Evolutionary conservation across 2,888 invertebrate species (phyloP).

Genomic region (Coelogynopora nodosa): DNA sequence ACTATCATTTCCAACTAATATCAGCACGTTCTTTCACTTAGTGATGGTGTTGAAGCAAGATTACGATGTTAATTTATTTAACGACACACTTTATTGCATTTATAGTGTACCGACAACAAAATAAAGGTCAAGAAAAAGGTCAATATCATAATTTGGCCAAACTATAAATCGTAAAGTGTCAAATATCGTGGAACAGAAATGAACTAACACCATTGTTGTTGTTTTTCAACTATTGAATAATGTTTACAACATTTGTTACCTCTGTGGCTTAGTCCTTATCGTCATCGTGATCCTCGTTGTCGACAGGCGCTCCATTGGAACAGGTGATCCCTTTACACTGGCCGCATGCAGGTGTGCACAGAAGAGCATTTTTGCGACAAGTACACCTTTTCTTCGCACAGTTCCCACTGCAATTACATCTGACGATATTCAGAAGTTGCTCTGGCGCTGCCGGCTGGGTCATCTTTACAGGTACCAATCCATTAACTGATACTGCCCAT

Average conservation of each 20-base stretch:
- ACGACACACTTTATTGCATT: slow-evolving; percentile 29
- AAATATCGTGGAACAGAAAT: slow-evolving; percentile 31
- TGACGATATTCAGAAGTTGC: slow-evolving; percentile 25
- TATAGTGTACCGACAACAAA: slow-evolving; percentile 23
- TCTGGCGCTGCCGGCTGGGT: slow-evolving; percentile 25
- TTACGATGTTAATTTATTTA: slow-evolving; percentile 27
- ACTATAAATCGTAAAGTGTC: slow-evolving; percentile 31
- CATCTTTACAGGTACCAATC: slow-evolving; percentile 29
- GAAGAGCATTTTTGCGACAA: slow-evolving; percentile 28
- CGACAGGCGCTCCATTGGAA: slow-evolving; percentile 24
- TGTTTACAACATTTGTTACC: slow-evolving; percentile 24
- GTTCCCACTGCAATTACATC: slow-evolving; percentile 29
- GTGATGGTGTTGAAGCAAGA: slow-evolving; percentile 31
- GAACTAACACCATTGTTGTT: slow-evolving; percentile 29
- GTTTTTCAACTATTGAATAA: slow-evolving; percentile 31
- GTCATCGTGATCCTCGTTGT: slow-evolving; percentile 31
- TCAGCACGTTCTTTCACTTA: slow-evolving; percentile 31
- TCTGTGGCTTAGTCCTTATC: slow-evolving; percentile 31
- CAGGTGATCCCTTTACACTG: slow-evolving; percentile 27
- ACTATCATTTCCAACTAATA: slow-evolving; percentile 31
- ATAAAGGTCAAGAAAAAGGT: slow-evolving; percentile 24
- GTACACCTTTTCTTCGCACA: slow-evolving; percentile 17
- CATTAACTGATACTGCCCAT: slow-evolving; percentile 31
- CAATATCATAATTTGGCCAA: slow-evolving; percentile 27
- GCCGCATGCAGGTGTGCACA: slow-evolving; percentile 31